Evolutionary conservation across 1,140 invertebrate species (phyloP).

Genomic region (Trachymyrmex septentrionalis): DNA sequence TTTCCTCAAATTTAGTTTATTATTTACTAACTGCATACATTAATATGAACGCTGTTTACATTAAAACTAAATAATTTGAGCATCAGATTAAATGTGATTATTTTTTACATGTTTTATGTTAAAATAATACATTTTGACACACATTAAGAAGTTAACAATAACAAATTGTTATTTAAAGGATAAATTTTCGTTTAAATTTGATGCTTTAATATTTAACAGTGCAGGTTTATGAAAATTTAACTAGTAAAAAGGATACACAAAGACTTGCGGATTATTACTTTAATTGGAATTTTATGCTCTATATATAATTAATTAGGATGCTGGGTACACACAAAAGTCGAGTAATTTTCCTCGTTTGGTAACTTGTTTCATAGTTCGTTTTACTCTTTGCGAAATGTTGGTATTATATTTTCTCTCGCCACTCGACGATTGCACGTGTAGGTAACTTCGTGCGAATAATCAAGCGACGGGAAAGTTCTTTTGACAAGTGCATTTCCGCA

Average conservation of each 20-base stretch:
- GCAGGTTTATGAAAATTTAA: not conserved
- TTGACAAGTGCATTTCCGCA: constrained; percentile 34
- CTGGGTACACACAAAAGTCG: not conserved
- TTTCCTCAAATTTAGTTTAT: no score
- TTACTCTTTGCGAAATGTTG: constrained; percentile 26
- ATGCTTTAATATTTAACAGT: no score
- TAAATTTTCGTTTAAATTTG: no score
- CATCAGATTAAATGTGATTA: no score
- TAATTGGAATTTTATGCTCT: constrained; percentile 2
- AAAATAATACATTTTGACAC: no score
- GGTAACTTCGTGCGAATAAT: constrained; percentile 23
- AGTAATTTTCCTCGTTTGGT: constrained; percentile 43
- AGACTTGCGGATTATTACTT: not conserved
- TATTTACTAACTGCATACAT: no score
- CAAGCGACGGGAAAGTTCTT: constrained; percentile 25
- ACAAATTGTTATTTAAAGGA: no score
- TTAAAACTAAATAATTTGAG: no score
- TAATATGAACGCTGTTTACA: no score
- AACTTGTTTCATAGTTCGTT: constrained; percentile 25
- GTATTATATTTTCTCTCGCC: not conserved
- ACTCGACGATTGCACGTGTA: not conserved
- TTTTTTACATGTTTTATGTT: no score
- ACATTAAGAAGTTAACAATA: no score
- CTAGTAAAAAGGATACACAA: not conserved
- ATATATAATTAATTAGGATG: constrained; percentile 10